Evolutionary conservation across 2,888 invertebrate species (phyloP).

Genomic region (Biston betularia): DNA sequence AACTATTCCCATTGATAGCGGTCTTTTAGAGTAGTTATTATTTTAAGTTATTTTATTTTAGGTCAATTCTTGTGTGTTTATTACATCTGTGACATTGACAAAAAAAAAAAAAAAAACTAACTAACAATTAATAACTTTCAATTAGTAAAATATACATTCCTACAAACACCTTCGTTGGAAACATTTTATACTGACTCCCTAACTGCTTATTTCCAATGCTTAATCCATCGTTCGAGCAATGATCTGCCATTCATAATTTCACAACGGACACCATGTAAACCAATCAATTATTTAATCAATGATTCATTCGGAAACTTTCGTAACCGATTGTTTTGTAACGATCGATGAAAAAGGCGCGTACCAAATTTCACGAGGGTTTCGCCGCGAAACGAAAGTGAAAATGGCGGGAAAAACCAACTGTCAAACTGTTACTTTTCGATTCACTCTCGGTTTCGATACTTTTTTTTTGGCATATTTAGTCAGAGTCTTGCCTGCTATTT

Average conservation of each 20-base stretch:
- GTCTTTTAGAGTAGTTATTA: no score
- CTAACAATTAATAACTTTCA: no score
- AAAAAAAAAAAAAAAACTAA: no score
- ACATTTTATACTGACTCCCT: neutral
- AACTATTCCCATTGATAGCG: no score
- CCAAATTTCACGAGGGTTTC: slow-evolving; percentile 54
- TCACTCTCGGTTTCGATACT: slow-evolving; percentile 57
- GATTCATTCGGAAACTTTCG: slow-evolving; percentile 39
- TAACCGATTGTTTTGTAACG: slow-evolving; percentile 39
- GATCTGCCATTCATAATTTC: slow-evolving; percentile 15
- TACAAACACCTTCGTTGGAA: no score
- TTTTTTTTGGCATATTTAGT: neutral
- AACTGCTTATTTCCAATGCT: neutral
- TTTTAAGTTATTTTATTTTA: no score
- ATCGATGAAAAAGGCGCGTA: slow-evolving; percentile 38
- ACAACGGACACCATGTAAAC: slow-evolving; percentile 10
- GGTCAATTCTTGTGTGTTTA: no score
- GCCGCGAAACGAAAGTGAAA: slow-evolving; percentile 66
- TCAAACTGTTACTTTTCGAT: slow-evolving; percentile 59
- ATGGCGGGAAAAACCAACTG: slow-evolving; percentile 63
- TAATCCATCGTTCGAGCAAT: neutral
- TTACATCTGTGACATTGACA: no score
- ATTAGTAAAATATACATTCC: no score
- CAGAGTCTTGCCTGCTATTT: neutral
- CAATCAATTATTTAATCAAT: slow-evolving; percentile 32